A percentile compares a stretch with the other conserved stretches of the same genome.
Evolutionary conservation across 2,888 invertebrate species (phyloP).

Genomic region (Isotomurus palustris): DNA sequence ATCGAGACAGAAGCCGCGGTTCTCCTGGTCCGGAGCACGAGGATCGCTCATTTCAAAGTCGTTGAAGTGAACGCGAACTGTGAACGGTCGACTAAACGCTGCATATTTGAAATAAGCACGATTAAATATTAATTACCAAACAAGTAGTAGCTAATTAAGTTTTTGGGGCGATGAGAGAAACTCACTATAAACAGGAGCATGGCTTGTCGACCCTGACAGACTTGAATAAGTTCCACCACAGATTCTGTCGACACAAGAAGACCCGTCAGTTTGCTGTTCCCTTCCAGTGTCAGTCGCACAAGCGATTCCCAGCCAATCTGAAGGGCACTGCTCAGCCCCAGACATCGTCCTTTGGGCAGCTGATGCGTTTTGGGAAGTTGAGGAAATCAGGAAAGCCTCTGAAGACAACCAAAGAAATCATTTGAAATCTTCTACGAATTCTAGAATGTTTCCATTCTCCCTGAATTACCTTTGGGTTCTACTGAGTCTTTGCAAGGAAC

Average conservation of each 20-base stretch:
- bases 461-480: conserved; percentile 28
- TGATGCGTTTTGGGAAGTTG: conserved; percentile 39
- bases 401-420: conserved; percentile 3
- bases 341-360: conserved; percentile 39
- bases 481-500: conserved; percentile 44
- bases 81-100: conserved; percentile 45
- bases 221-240: conserved; percentile 45
- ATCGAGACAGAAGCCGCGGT: conserved; percentile 39
- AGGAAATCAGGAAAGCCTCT: conserved; percentile 44
- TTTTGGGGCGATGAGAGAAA: conserved; percentile 38
- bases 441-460: not conserved
- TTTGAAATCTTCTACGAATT: not conserved
- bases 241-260: conserved; percentile 42
- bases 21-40: conserved; percentile 41
- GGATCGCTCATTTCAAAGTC: conserved; percentile 45
- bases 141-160: too few relatives aligned
- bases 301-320: conserved; percentile 43
- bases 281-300: conserved; percentile 46
- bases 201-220: conserved; percentile 55
- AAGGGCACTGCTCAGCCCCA: conserved; percentile 45
- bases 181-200: conserved; percentile 70
- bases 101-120: not conserved
- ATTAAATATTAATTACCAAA: not conserved
- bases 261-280: conserved; percentile 39
- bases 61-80: conserved; percentile 44